Conservation (phyloP, 2,113 vertebrate species). For the Pseudorhombus dupliciocellatus region DNA sequence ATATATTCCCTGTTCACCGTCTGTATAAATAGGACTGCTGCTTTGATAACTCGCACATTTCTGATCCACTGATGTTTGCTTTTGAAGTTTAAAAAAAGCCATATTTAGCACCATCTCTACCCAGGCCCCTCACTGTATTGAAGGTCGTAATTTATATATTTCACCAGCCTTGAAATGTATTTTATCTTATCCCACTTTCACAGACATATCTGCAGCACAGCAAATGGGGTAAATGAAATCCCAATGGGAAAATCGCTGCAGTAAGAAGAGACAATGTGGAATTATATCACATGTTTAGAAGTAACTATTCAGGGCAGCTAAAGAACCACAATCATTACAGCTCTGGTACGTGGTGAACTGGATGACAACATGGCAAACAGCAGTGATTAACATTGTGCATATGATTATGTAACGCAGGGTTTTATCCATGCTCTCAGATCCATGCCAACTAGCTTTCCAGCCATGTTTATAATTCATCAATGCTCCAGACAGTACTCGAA, state of each 20-base stretch:
- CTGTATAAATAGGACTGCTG: slow-evolving; percentile 55
- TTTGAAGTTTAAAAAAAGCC: slow-evolving; percentile 68
- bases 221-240: background rate
- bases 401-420: slow-evolving; percentile 34
- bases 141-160: slow-evolving; percentile 35
- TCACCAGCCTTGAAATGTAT: slow-evolving; percentile 16
- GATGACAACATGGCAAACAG: slow-evolving; percentile 29
- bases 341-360: slow-evolving; percentile 18
- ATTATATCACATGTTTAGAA: slow-evolving; percentile 7
- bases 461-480: slow-evolving; percentile 36
- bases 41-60: slow-evolving; percentile 57
- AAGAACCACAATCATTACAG: slow-evolving; percentile 17
- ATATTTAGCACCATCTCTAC: slow-evolving; percentile 51
- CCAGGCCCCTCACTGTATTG: slow-evolving; percentile 19
- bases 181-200: slow-evolving; percentile 27
- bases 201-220: slow-evolving; percentile 30
- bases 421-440: slow-evolving; percentile 26
- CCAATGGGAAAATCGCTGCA: slow-evolving; percentile 20
- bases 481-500: slow-evolving; percentile 29
- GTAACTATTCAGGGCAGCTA: slow-evolving; percentile 30
- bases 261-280: slow-evolving; percentile 19
- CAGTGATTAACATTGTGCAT: slow-evolving; percentile 33
- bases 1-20: slow-evolving; percentile 40
- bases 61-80: slow-evolving; percentile 56
- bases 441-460: slow-evolving; percentile 34